Percentiles rank a stretch among this genome's conserved stretches.
phyloP scores from a whole-genome alignment of 2,113 vertebrate species.

The Syrmaticus mikado region DNA sequence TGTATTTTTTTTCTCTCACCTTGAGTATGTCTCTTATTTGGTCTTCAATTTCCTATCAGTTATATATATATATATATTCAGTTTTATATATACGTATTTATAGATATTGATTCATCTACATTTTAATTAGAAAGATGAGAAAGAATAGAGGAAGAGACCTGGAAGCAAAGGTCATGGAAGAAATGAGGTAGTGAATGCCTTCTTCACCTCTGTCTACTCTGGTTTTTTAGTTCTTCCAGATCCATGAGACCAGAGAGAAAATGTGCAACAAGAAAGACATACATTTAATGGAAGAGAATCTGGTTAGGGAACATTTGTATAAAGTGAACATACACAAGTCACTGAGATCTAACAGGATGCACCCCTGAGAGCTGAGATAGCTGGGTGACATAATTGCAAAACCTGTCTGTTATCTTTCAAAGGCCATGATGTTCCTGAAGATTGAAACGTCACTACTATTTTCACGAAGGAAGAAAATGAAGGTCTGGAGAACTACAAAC shows the following conservation, averaged over 20 bases:
- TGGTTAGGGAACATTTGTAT: neutral
- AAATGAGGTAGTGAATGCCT: neutral
- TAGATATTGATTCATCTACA: neutral
- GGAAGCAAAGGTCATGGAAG: neutral
- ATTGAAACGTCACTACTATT: neutral
- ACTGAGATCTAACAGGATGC: neutral
- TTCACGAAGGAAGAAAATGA: neutral
- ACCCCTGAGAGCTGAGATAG: neutral
- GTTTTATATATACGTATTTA: no score
- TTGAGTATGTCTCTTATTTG: rapidly evolving
- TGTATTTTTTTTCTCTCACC: neutral
- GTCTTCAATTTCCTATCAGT: neutral
- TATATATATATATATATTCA: neutral
- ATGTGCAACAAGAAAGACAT: neutral
- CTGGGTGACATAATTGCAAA: neutral
- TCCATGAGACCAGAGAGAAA: neutral
- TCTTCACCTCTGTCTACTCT: neutral
- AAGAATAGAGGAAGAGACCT: neutral
- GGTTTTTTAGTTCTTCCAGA: neutral
- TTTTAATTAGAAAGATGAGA: neutral
- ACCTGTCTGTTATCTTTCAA: neutral
- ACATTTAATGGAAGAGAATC: neutral
- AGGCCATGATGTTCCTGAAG: neutral
- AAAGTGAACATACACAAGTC: neutral
- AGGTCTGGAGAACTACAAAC: neutral